Percentiles rank a stretch among this genome's conserved stretches.
phyloP scores from a whole-genome alignment of 2,888 invertebrate genomes.

The Epinotia brunnichana region DNA sequence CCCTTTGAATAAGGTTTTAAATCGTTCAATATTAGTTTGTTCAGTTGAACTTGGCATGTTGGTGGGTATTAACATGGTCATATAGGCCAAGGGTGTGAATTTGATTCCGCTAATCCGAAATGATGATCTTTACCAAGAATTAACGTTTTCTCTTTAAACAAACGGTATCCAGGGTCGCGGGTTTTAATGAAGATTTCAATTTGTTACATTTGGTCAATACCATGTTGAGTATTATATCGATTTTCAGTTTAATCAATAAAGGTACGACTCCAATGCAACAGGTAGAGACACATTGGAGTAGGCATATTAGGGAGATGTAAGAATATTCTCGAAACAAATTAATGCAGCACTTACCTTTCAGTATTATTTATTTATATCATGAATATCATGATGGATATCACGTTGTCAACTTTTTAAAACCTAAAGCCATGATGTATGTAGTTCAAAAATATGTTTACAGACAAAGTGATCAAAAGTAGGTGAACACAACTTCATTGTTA shows the following conservation, averaged over 20 bases:
- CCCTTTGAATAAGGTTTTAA: constrained; percentile 44
- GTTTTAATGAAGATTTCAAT: constrained; percentile 44
- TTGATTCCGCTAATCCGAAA: constrained; percentile 60
- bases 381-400: too few species aligned
- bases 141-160: constrained; percentile 53
- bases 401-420: too few species aligned
- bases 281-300: too few species aligned
- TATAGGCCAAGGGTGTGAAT: constrained; percentile 58
- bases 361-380: too few species aligned
- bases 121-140: constrained; percentile 61
- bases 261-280: not conserved
- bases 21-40: constrained; percentile 14
- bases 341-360: too few species aligned
- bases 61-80: constrained; percentile 49
- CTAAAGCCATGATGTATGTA: too few species aligned
- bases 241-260: not conserved
- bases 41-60: not conserved
- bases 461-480: too few species aligned
- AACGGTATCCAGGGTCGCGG: constrained; percentile 45
- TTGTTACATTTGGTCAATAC: not conserved
- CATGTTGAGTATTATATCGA: not conserved
- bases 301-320: too few species aligned
- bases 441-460: too few species aligned
- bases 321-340: too few species aligned
- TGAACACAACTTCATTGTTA: too few species aligned